These are phyloP conservation scores for Harpalus rubripes DNA, from an alignment of 2,888 invertebrate species.

Conservation along the genomic window DNA sequence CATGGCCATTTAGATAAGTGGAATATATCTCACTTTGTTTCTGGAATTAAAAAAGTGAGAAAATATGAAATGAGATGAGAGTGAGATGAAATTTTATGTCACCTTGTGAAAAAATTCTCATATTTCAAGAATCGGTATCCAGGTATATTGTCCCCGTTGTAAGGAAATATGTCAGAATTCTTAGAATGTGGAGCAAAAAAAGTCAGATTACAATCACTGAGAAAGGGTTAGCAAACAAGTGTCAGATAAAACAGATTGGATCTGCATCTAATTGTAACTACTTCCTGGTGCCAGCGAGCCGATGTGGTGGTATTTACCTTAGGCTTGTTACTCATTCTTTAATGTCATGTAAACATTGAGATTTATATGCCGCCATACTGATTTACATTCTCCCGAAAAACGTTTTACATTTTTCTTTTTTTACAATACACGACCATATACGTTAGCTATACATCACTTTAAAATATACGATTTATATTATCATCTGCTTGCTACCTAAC, in stretches of 20 bases:
- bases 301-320: constrained; percentile 9
- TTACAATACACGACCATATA: too few species aligned
- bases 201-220: constrained; percentile 12
- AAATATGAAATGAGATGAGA: too few species aligned
- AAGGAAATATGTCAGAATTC: not conserved
- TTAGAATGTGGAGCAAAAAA: constrained; percentile 4
- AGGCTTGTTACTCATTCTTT: constrained; percentile 2
- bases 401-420: not conserved
- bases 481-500: too few species aligned
- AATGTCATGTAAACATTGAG: constrained; percentile 22
- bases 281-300: constrained; percentile 14
- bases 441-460: too few species aligned
- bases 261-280: constrained; percentile 3
- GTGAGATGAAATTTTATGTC: too few species aligned
- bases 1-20: too few species aligned
- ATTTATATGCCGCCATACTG: not conserved
- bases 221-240: constrained; percentile 32
- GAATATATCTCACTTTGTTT: too few species aligned
- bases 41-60: too few species aligned
- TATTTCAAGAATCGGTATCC: too few species aligned
- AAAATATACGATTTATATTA: too few species aligned
- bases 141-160: not conserved
- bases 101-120: too few species aligned
- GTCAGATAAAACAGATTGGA: constrained; percentile 16
- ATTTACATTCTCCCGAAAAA: constrained; percentile 33